phyloP scores from a whole-genome alignment of 1,140 invertebrate genomes.

The Cepaea nemoralis region DNA sequence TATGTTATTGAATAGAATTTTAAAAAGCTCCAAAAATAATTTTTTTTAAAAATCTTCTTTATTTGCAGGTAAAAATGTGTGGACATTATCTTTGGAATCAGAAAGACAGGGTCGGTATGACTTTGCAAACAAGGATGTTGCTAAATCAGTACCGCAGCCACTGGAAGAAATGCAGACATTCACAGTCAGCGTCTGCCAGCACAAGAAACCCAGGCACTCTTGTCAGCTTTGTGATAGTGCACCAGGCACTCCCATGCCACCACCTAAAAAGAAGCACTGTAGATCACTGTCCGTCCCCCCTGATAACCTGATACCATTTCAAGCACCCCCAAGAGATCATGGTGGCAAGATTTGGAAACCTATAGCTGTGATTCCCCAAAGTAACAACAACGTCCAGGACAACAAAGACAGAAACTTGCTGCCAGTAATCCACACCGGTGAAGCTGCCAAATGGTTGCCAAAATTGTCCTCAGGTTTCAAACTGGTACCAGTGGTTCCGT shows the following conservation, averaged over 20 bases:
- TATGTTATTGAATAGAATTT: no score
- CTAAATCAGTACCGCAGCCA: neutral
- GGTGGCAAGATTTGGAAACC: constrained; percentile 55
- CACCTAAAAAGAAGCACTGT: constrained; percentile 67
- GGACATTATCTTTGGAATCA: constrained; percentile 30
- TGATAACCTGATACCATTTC: constrained; percentile 46
- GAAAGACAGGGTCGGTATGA: neutral
- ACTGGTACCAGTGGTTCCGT: constrained; percentile 34
- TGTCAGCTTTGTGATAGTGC: constrained; percentile 49
- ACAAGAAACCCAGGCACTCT: constrained; percentile 15
- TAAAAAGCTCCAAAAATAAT: no score
- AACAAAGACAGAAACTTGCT: constrained; percentile 22
- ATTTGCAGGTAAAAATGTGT: constrained; percentile 37
- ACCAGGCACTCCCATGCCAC: constrained; percentile 44
- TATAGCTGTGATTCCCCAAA: constrained; percentile 49
- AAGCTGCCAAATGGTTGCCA: constrained; percentile 37
- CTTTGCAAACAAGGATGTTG: neutral
- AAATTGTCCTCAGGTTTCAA: constrained; percentile 26
- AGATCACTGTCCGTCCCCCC: constrained; percentile 58
- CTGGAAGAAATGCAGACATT: neutral
- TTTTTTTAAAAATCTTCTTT: no score
- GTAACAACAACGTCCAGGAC: constrained; percentile 21
- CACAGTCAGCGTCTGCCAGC: neutral
- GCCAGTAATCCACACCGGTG: neutral
- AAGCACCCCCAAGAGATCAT: constrained; percentile 50